These are phyloP conservation scores for Xyrichtys novacula DNA, from an alignment of 2,797 vertebrate genomes.

Conservation along the genomic window DNA sequence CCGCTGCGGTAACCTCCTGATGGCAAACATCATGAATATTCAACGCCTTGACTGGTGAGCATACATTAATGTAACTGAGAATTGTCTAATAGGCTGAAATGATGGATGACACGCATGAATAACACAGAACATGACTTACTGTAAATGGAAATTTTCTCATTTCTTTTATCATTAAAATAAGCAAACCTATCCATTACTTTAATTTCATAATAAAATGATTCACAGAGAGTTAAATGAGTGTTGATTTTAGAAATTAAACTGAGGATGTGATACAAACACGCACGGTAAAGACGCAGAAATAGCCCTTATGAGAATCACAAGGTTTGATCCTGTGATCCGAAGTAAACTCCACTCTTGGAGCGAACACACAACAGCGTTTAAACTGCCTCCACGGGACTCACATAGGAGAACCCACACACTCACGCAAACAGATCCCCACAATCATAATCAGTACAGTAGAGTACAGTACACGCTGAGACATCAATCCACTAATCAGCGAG, in stretches of 20 bases:
- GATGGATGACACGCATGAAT: conserved; percentile 59
- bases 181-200: conserved; percentile 26
- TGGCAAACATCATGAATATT: conserved; percentile 66
- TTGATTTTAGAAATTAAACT: background rate
- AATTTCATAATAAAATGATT: conserved; percentile 7
- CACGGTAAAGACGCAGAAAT: conserved; percentile 42
- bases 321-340: conserved; percentile 76
- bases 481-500: conserved; percentile 44
- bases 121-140: conserved; percentile 42
- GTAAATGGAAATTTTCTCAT: conserved; percentile 48
- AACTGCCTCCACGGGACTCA: conserved; percentile 18
- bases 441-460: conserved; percentile 18
- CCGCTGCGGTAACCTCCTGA: conserved; percentile 53
- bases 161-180: conserved; percentile 34
- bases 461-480: conserved; percentile 30
- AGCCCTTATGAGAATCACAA: conserved; percentile 85
- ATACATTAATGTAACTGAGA: conserved; percentile 37
- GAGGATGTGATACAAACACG: conserved; percentile 17
- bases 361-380: conserved; percentile 47
- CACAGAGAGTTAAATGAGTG: background rate
- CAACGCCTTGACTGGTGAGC: conserved; percentile 58
- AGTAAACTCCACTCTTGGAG: conserved; percentile 81
- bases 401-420: conserved; percentile 33
- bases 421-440: conserved; percentile 9
- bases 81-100: conserved; percentile 49